These are phyloP conservation scores for Prolemur simus DNA, from an alignment of 2,113 vertebrate species.

Conservation along the genomic window DNA sequence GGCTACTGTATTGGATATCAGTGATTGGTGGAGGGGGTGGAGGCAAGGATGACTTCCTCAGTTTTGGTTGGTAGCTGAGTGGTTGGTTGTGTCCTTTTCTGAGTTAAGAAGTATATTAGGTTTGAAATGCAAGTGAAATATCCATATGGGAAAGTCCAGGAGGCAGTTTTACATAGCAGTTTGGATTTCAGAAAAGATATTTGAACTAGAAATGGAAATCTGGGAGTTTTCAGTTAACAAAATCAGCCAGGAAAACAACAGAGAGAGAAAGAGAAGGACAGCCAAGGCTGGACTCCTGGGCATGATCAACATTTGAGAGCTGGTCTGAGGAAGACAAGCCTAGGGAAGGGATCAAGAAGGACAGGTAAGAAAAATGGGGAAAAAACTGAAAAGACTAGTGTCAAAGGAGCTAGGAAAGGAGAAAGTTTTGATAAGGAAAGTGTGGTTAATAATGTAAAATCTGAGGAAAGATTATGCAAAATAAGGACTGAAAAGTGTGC, in stretches of 20 bases:
- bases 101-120: neutral
- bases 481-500: neutral
- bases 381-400: neutral
- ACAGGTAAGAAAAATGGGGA: neutral
- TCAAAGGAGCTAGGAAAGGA: neutral
- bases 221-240: neutral
- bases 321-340: neutral
- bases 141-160: neutral
- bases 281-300: neutral
- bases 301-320: neutral
- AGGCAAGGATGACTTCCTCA: neutral
- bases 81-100: neutral
- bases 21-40: neutral
- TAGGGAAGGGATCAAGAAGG: neutral
- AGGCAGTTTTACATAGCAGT: neutral
- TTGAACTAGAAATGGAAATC: neutral
- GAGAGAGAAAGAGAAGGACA: neutral
- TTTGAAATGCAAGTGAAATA: neutral
- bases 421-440: neutral
- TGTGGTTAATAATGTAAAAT: neutral
- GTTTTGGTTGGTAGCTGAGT: neutral
- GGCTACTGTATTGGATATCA: neutral
- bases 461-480: neutral
- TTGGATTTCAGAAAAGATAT: constrained; percentile 22
- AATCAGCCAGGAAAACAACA: neutral